Base-by-base conservation (phyloP, 2,797 vertebrate genomes). In the Gila robusta region DNA sequence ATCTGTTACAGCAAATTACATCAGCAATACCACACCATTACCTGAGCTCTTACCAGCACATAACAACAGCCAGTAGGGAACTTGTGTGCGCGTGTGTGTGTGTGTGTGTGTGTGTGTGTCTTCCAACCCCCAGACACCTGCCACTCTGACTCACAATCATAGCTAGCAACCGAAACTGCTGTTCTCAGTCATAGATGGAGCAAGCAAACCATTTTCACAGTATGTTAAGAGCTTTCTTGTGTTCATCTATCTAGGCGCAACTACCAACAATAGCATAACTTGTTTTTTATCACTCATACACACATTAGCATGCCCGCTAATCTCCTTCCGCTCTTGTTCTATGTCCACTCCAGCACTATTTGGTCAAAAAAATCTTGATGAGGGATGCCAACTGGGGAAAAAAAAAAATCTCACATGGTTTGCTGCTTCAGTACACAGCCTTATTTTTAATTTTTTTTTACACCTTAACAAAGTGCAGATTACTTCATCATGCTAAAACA, bases 1-100 rank as follows among this genome's bases (percentile, higher is more conserved):
- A 93, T 93, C 88, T 94, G 94, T 95, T 95, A 90, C 94, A 92
- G 90, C 86, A 90, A 92, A 91, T 95, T 94, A 94, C 93, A 94
- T 94, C 95, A 94, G 89, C 85, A 88, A 78, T 72, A 83, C 71
- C 64, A 78, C 74, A 62, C 81, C 83, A 87, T 87, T 89, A 88
- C 90, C 88, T 89, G 87, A 82, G 87, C 87, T 87, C 83, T 86
- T 84, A 88, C 86, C 59, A 86, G 83, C 77, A 64, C 87, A 78
- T 62, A 89, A 88, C 88, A 89, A 86, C 88, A 88, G 88, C 85
- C 88, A 88, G 86, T 82, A 89, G 88, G 86, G 83, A 86, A 82
- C 73, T 19, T 70, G 86, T 62, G 70, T 84, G 79, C 85, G 56
- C 85, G 56, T 87, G 59, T 82, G 71, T 85, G 81, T 85, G 84